These are phyloP conservation scores for Xylocopa sonorina DNA, from an alignment of 1,140 invertebrate species.

Conservation along the genomic window DNA sequence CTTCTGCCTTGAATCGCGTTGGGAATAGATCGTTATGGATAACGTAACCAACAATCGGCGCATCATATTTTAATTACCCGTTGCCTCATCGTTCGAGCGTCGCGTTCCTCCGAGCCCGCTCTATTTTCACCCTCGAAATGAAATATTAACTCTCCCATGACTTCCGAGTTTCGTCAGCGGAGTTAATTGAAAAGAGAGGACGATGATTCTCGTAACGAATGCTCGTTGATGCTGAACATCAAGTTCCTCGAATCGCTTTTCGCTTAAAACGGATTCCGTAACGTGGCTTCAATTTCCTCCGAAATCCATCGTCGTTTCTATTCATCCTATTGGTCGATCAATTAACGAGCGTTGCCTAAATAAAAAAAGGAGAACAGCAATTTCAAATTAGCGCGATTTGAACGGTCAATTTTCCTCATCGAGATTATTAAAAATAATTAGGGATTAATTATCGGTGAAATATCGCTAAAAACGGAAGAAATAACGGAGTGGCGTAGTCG, in stretches of 20 bases:
- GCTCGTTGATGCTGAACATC: slow-evolving; percentile 24
- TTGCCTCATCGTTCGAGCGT: background rate
- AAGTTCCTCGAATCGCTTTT: no score
- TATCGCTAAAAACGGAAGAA: background rate
- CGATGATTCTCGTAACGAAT: slow-evolving; percentile 5
- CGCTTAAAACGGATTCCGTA: no score
- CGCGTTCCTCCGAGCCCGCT: background rate
- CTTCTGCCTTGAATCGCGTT: background rate
- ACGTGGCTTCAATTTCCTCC: no score
- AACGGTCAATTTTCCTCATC: no score
- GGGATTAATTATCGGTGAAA: background rate
- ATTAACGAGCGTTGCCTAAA: no score
- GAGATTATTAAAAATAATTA: no score
- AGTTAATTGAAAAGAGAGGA: background rate
- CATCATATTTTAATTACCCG: background rate
- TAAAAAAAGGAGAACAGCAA: no score
- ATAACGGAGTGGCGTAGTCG: background rate
- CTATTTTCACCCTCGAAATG: background rate
- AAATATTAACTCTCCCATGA: background rate
- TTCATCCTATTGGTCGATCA: no score
- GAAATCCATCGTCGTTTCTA: no score
- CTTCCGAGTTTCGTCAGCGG: background rate
- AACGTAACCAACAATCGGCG: no score
- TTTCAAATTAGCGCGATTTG: no score
- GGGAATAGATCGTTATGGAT: background rate